Evolutionary conservation across 2,888 invertebrate genomes (phyloP).

Genomic region (Epinotia brunnichana): DNA sequence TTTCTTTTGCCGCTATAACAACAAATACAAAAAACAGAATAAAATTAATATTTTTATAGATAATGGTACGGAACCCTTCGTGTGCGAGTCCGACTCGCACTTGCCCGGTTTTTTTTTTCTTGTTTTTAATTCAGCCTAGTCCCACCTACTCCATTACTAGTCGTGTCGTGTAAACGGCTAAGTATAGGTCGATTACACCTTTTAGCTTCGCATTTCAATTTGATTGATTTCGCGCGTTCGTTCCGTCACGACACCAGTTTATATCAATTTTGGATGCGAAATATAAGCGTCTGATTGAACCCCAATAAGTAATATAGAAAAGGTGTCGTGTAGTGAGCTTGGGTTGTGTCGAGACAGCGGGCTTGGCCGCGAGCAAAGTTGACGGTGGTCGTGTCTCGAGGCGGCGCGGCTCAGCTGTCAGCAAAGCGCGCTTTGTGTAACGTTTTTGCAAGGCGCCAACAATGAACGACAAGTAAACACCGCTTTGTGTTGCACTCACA

Average conservation of each 20-base stretch:
- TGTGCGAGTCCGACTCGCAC: too few species aligned
- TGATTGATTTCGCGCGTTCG: neutral
- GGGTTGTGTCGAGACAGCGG: conserved; percentile 6
- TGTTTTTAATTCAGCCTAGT: too few species aligned
- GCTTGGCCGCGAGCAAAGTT: conserved; percentile 34
- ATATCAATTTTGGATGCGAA: too few species aligned
- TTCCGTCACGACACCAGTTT: neutral
- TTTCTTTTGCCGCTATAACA: too few species aligned
- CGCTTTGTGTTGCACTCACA: conserved; percentile 69
- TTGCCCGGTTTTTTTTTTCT: too few species aligned
- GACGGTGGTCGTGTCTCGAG: conserved; percentile 36
- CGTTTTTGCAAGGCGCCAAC: conserved; percentile 67
- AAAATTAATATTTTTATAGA: too few species aligned
- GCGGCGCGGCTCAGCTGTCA: conserved; percentile 70
- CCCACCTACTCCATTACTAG: neutral
- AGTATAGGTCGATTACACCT: neutral
- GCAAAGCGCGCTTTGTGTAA: conserved; percentile 65
- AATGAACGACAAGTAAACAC: conserved; percentile 80
- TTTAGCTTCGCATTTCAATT: neutral
- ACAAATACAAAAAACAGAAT: too few species aligned
- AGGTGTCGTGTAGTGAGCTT: neutral
- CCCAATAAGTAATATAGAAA: neutral
- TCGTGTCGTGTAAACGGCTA: neutral
- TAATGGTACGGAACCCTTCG: too few species aligned
- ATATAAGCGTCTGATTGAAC: too few species aligned